Evolutionary conservation across 1,140 invertebrate genomes (phyloP), one percentile per base, ranked within the genome.

Genomic region (Zaprionus taronus): DNA sequence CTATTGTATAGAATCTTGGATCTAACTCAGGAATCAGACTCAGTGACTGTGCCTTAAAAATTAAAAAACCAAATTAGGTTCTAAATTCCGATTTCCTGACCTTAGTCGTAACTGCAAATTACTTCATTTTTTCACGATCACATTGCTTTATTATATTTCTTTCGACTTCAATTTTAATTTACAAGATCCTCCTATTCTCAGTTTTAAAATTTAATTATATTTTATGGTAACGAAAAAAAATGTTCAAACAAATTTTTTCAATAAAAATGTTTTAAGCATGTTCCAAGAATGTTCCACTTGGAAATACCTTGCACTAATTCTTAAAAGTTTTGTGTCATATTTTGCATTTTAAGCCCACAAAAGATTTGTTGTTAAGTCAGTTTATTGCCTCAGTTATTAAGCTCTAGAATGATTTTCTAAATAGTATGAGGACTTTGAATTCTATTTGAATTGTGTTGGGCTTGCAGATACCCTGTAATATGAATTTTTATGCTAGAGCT

Each of bases 321-420:
- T 9, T 0, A 17, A 47, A 47, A 47, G n/a, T 34, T 49, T 14
- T 15, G 12, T 62, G 17, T 63, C 60, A n/a, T 55, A 44, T 47
- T 31, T 71, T 65, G 5, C 12, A 7, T 15, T 47, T 17, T 47
- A 47, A 26, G 58, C 58, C 41, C 41, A 38, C 31, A 38, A 36
- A 20, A 70, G 60, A 62, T 55, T 70, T 70, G 34, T 38, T 53
- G 4, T 17, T 7, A 62, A 62, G 2, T 47, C 28, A 26, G 44
- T 62, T 62, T 61, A 47, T 47, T 47, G 41, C 41, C 41, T 47
- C 2, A 47, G 6, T 17, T 47, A 17, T 47, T 47, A 17, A 47
- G 41, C 41, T 47, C 6, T 17, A 9, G 0, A 47, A 47, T 47
- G 0, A 20, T 17, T 7, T 47, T 0, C n/a, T 5, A 44, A n/a